These are phyloP conservation scores for Progne subis DNA, from an alignment of 2,113 vertebrate genomes.

Conservation along the genomic window DNA sequence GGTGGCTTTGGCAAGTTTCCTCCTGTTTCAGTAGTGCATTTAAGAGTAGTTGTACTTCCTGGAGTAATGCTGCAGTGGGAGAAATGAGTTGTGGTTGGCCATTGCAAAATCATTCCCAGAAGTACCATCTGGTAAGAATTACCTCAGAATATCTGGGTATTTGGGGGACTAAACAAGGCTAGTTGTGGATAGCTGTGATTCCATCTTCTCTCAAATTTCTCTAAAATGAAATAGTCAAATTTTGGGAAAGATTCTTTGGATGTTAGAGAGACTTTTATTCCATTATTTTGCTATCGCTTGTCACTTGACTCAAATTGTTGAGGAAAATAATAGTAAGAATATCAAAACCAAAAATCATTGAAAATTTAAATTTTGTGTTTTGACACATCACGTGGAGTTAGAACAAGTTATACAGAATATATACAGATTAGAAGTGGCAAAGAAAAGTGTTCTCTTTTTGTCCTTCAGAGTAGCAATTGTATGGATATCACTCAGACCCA, in stretches of 20 bases:
- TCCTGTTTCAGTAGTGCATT: not conserved
- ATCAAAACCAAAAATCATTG: not conserved
- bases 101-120: conserved; percentile 14
- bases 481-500: not conserved
- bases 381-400: not conserved
- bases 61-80: not conserved
- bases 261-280: not conserved
- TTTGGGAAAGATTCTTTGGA: not conserved
- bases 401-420: not conserved
- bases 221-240: not conserved
- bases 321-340: not conserved
- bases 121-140: conserved; percentile 39
- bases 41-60: not conserved
- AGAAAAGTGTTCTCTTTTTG: not conserved
- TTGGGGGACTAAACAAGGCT: not conserved
- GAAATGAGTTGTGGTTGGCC: not conserved
- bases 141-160: not conserved
- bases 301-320: not conserved
- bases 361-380: not conserved
- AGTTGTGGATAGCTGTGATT: not conserved
- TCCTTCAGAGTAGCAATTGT: not conserved
- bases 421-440: not conserved
- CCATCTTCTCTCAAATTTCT: not conserved
- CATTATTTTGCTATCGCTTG: not conserved
- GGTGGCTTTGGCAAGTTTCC: not conserved